These are phyloP conservation scores for Zhengitettix transpicula DNA, from an alignment of 2,888 invertebrate species.

Conservation along the genomic window DNA sequence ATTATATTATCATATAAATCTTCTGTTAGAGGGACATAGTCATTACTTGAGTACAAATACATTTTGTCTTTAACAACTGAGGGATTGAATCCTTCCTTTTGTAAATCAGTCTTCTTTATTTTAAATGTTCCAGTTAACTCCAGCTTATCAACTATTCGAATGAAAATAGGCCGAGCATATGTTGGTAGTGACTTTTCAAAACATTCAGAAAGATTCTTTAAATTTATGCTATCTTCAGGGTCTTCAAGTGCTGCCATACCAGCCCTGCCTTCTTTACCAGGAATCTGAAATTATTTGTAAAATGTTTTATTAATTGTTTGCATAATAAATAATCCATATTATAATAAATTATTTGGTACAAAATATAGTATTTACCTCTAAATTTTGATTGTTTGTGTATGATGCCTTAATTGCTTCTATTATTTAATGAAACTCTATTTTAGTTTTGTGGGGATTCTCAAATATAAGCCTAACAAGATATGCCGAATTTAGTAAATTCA, in stretches of 20 bases:
- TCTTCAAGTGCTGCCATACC: slow-evolving; percentile 89
- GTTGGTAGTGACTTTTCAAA: slow-evolving; percentile 56
- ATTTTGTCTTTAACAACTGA: slow-evolving; percentile 37
- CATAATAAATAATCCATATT: too few relatives aligned
- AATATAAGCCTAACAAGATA: too few relatives aligned
- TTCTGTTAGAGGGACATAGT: slow-evolving; percentile 27
- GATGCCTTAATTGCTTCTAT: too few relatives aligned
- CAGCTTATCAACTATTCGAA: slow-evolving; percentile 58
- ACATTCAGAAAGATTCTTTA: slow-evolving; percentile 41
- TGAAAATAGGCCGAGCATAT: slow-evolving; percentile 80
- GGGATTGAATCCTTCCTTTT: slow-evolving; percentile 69
- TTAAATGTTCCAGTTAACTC: slow-evolving; percentile 79
- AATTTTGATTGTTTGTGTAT: too few relatives aligned
- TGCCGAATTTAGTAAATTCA: too few relatives aligned
- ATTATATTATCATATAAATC: slow-evolving; percentile 9
- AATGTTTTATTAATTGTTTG: too few relatives aligned
- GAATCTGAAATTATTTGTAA: slow-evolving; percentile 35
- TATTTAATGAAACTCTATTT: too few relatives aligned
- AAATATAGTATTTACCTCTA: too few relatives aligned
- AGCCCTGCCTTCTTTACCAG: slow-evolving; percentile 67
- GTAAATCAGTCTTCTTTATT: slow-evolving; percentile 73
- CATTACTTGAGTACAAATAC: slow-evolving; percentile 29
- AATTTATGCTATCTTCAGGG: slow-evolving; percentile 38
- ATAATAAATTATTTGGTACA: too few relatives aligned
- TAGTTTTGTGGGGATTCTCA: too few relatives aligned